phyloP scores from a whole-genome alignment of 2,797 vertebrate genomes.

The Pseudotriccus pelzelni region DNA sequence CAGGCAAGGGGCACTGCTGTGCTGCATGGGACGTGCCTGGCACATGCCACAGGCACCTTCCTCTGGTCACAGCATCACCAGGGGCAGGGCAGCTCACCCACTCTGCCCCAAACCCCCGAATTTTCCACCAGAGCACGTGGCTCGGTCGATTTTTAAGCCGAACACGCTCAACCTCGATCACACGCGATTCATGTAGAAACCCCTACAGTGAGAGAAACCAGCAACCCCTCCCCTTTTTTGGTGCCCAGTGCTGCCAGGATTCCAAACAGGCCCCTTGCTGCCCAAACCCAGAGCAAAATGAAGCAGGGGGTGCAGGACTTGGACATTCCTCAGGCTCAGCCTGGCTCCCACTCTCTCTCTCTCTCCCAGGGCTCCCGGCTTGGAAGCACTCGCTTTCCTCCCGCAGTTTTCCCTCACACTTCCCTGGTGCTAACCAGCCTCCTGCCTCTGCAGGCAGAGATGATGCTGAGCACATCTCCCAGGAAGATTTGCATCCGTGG shows the following conservation, averaged over 20 bases:
- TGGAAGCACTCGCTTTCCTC: neutral
- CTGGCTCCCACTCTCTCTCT: neutral
- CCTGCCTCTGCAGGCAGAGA: neutral
- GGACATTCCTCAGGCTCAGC: neutral
- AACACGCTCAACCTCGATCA: rapidly evolving
- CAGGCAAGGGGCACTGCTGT: neutral
- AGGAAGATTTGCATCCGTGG: rapidly evolving
- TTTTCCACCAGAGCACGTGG: rapidly evolving
- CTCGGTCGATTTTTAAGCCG: neutral
- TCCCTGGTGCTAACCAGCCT: neutral
- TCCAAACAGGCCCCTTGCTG: neutral
- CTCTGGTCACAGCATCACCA: neutral
- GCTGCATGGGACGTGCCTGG: neutral
- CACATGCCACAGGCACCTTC: rapidly evolving
- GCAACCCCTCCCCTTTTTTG: neutral
- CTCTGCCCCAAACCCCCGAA: neutral
- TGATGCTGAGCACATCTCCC: neutral
- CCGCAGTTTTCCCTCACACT: neutral
- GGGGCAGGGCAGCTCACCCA: neutral
- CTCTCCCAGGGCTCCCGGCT: neutral
- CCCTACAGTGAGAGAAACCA: rapidly evolving
- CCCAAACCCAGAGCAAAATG: neutral
- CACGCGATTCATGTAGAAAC: rapidly evolving
- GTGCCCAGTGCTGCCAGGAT: rapidly evolving
- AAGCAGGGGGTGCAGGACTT: neutral